Evolutionary conservation across 2,888 invertebrate species (phyloP).

Genomic region (Lumbricus terrestris): DNA sequence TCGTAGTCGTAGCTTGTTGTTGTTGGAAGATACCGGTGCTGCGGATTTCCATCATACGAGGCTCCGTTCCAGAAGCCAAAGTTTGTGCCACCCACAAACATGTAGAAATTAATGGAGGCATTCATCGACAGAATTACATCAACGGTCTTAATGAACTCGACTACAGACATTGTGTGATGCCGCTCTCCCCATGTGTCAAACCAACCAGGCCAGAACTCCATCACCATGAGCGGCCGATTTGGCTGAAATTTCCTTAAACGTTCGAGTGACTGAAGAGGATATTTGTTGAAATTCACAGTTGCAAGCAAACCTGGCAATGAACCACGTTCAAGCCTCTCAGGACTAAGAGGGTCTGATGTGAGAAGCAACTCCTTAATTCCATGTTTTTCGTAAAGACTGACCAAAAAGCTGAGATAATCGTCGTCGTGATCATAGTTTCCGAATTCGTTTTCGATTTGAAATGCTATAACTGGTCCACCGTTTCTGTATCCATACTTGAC

Average conservation of each 20-base stretch:
- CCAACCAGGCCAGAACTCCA: constrained; percentile 41
- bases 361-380: constrained; percentile 35
- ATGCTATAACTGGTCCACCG: constrained; percentile 40
- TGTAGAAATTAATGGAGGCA: constrained; percentile 41
- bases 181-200: constrained; percentile 40
- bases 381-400: constrained; percentile 25
- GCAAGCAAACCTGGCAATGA: constrained; percentile 31
- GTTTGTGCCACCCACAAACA: constrained; percentile 41
- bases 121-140: constrained; percentile 22
- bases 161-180: constrained; percentile 25
- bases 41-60: not conserved
- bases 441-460: constrained; percentile 40
- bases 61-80: constrained; percentile 40
- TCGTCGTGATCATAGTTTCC: constrained; percentile 35
- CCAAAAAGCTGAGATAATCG: constrained; percentile 30
- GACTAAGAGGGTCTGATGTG: constrained; percentile 34
- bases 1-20: constrained; percentile 39
- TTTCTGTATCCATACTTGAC: constrained; percentile 40
- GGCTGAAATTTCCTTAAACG: constrained; percentile 32
- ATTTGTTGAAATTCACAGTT: constrained; percentile 35
- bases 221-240: constrained; percentile 35
- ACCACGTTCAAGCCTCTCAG: constrained; percentile 25
- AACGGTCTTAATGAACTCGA: constrained; percentile 27
- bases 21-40: constrained; percentile 23
- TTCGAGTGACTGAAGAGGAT: constrained; percentile 21